Base-by-base conservation (phyloP, 2,888 invertebrate species). In the Pyrrhia umbra region DNA sequence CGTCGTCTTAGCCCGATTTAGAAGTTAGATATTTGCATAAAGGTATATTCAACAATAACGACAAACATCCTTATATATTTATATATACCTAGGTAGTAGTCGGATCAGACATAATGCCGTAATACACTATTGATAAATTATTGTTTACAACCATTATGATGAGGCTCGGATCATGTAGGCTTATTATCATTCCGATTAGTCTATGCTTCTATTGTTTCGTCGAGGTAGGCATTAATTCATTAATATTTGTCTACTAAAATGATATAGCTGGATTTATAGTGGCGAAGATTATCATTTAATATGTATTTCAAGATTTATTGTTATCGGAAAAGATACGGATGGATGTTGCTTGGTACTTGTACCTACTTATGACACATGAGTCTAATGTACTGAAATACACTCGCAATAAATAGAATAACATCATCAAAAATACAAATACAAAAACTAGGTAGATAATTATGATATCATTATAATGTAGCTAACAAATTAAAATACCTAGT, bases 161-260 rank as follows among this genome's bases (percentile, higher is more conserved):
- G 64, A 50, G 46, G 55, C 34, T 51, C 4, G 55, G 51, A 59
- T 66, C 58, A 62, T 49, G 71, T 47, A 58, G 58, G 61, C 49
- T 61, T 77, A 67, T 77, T 77, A 75, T 75, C 79, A 75, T 77
- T 77, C 79, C 68, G 42, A 49, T 30, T 55, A 68, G 50, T 54
- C 60, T 68, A 78, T 67, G 46, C 42, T 6, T 52, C 68, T 57
- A 69, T 69, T 77, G 79, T 77, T 47, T 75, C 51, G 37, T 23
- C 4, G 6, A 30, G 18, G 9, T 25, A 51, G n/a, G 8, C 37
- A n/a, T 43, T 23, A 15, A 45, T 23, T 34, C 21, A 20, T 20
- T 27, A 27, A 13, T 15, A 16, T 13, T 20, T 15, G 23, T 40
- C 4, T 25, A 58, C 16, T 23, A 42, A 45, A 21, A 15, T 34